Conservation (phyloP, 1,140 invertebrate species). For the Drosophila murphyi region DNA sequence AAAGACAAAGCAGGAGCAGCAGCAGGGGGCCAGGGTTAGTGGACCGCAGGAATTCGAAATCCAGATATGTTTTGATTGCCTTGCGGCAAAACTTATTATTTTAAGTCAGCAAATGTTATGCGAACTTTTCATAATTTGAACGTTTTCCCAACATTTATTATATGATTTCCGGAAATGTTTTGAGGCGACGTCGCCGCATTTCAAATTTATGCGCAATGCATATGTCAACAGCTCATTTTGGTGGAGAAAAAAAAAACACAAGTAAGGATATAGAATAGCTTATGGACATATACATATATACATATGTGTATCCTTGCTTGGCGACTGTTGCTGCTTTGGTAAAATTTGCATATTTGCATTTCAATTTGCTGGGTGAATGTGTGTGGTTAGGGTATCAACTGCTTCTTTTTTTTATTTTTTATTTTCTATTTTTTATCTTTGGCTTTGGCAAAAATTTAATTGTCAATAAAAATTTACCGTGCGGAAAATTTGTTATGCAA, state of each 20-base stretch:
- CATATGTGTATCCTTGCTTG: constrained; percentile 32
- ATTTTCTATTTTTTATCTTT: constrained; percentile 40
- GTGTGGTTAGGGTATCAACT: constrained; percentile 36
- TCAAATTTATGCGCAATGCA: constrained; percentile 77
- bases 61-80: constrained; percentile 77
- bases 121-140: constrained; percentile 58
- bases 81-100: constrained; percentile 73
- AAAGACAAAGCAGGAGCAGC: constrained; percentile 8
- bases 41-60: constrained; percentile 50
- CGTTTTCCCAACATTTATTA: constrained; percentile 77
- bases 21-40: constrained; percentile 21
- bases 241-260: constrained; percentile 24
- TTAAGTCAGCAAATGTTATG: constrained; percentile 65
- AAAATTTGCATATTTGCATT: constrained; percentile 81
- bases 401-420: constrained; percentile 16
- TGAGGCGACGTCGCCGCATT: constrained; percentile 57
- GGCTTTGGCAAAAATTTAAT: constrained; percentile 72
- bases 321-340: constrained; percentile 42
- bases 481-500: constrained; percentile 84
- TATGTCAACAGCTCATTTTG: constrained; percentile 73
- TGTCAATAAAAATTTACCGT: constrained; percentile 84
- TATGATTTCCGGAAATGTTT: constrained; percentile 78
- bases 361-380: constrained; percentile 59
- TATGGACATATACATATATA: constrained; percentile 8
- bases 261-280: constrained; percentile 23